These are phyloP conservation scores for Vannuccia rotundouncinata DNA, from an alignment of 2,888 invertebrate genomes.

Conservation along the genomic window DNA sequence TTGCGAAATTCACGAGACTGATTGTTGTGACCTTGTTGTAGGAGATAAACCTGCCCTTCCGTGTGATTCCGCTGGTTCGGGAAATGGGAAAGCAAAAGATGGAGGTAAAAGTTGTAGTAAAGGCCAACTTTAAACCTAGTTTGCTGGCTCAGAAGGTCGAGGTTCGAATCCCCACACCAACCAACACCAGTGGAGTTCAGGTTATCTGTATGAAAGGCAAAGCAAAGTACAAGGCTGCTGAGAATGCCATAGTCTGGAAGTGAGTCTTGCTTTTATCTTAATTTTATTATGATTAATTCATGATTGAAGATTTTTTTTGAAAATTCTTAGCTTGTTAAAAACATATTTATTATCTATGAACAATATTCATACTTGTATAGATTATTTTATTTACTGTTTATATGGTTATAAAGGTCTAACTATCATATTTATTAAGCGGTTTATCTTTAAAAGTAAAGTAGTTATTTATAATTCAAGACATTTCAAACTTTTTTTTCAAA, in stretches of 20 bases:
- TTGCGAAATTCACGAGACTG: no score
- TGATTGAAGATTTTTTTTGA: no score
- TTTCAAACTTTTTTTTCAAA: no score
- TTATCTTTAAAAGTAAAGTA: no score
- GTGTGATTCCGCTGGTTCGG: slow-evolving; percentile 92
- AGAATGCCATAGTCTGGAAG: slow-evolving; percentile 96
- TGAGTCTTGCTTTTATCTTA: slow-evolving; percentile 52
- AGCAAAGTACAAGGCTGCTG: slow-evolving; percentile 98
- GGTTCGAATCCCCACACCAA: slow-evolving; percentile 93
- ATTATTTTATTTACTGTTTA: no score
- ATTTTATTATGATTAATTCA: slow-evolving; percentile 9
- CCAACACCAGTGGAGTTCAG: slow-evolving; percentile 97
- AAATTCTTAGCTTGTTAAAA: no score
- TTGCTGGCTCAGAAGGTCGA: slow-evolving; percentile 97
- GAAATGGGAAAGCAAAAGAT: slow-evolving; percentile 98
- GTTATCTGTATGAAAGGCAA: slow-evolving; percentile 97
- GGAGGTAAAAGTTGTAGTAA: slow-evolving; percentile 98
- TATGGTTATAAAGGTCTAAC: no score
- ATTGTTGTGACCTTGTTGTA: no score
- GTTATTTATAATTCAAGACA: no score
- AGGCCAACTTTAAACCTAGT: slow-evolving; percentile 97
- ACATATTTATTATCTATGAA: no score
- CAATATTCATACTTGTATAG: no score
- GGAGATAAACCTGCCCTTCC: slow-evolving; percentile 97
- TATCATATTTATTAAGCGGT: no score